These are phyloP conservation scores for Lophura nycthemera DNA, from an alignment of 2,113 vertebrate genomes.

Conservation along the genomic window DNA sequence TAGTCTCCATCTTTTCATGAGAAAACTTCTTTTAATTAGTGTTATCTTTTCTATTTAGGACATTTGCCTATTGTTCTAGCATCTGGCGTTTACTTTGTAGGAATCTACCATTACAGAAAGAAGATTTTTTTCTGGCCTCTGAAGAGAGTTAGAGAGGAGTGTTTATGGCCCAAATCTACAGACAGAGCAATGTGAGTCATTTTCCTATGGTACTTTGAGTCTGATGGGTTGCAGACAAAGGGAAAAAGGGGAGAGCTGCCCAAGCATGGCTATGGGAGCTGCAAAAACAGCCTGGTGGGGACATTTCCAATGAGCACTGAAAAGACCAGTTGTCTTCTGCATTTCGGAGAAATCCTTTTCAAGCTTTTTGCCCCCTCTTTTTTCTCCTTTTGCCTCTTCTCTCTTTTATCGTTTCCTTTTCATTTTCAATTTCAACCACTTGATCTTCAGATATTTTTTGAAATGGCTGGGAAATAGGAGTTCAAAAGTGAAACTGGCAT, in stretches of 20 bases:
- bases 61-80: background rate
- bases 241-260: background rate
- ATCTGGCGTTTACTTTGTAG: constrained; percentile 32
- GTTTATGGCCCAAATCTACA: background rate
- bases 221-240: background rate
- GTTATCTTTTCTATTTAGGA: background rate
- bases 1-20: background rate
- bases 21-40: constrained; percentile 9
- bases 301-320: background rate
- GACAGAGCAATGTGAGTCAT: background rate
- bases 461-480: constrained; percentile 15
- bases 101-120: background rate
- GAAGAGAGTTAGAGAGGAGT: background rate
- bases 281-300: background rate
- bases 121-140: background rate
- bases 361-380: background rate
- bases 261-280: background rate
- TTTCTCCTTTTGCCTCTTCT: constrained; percentile 1
- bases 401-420: constrained; percentile 24
- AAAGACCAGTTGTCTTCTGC: background rate
- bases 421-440: constrained; percentile 44
- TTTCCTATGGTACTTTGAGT: background rate
- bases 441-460: constrained; percentile 51
- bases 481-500: background rate
- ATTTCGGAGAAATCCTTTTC: background rate